phyloP scores from a whole-genome alignment of 1,140 invertebrate genomes.

The Formica selysi region DNA sequence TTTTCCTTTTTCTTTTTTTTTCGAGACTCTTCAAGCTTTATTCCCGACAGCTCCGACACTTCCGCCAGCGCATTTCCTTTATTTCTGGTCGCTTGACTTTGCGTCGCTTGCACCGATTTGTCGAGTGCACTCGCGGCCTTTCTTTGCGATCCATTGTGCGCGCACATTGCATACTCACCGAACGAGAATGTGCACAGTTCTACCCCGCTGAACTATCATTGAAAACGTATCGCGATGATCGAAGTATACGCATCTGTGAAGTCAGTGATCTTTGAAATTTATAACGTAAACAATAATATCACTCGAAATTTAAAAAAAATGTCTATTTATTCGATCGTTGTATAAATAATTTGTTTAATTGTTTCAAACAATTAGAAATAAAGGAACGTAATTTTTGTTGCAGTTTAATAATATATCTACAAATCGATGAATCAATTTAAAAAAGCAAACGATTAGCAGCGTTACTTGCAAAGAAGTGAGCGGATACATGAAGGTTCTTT shows the following conservation, averaged over 20 bases:
- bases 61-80: conserved; percentile 36
- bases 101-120: conserved; percentile 24
- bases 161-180: neutral
- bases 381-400: neutral
- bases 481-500: conserved; percentile 21
- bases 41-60: conserved; percentile 37
- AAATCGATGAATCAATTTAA: neutral
- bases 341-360: neutral
- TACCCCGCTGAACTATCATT: conserved; percentile 10
- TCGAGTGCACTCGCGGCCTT: conserved; percentile 35
- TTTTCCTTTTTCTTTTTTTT: neutral
- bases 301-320: neutral
- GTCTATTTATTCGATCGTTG: neutral
- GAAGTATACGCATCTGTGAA: neutral
- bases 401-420: neutral
- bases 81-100: conserved; percentile 51
- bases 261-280: neutral
- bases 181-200: conserved; percentile 11
- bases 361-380: neutral
- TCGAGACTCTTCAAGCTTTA: neutral
- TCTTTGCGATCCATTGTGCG: conserved; percentile 49
- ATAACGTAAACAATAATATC: neutral
- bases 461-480: neutral
- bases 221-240: conserved; percentile 21
- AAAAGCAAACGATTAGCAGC: conserved; percentile 7